phyloP scores from a whole-genome alignment of 2,888 invertebrate genomes.

The Prionchulus punctatus region DNA sequence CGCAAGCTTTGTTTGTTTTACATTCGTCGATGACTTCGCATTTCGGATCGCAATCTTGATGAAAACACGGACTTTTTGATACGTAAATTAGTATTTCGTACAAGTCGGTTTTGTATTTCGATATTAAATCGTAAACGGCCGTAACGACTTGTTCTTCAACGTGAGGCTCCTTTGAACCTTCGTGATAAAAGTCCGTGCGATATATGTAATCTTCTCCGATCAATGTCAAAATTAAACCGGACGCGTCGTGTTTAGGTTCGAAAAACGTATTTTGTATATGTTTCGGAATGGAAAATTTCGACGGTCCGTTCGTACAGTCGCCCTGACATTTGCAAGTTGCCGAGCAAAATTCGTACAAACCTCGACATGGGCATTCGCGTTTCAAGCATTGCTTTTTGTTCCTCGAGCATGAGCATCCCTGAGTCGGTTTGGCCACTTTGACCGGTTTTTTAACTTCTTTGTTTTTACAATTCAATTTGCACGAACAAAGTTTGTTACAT shows the following conservation, averaged over 20 bases:
- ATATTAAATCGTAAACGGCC: conserved; percentile 30
- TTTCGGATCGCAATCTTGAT: conserved; percentile 12
- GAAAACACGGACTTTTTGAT: conserved; percentile 12
- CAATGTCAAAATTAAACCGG: conserved; percentile 23
- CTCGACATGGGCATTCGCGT: conserved; percentile 30
- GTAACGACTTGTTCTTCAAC: conserved; percentile 31
- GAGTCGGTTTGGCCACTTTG: conserved; percentile 23
- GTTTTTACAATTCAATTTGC: conserved; percentile 31
- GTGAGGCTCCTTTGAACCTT: conserved; percentile 29
- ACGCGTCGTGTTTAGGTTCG: conserved; percentile 30
- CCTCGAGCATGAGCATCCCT: conserved; percentile 26
- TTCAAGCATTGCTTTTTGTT: conserved; percentile 31
- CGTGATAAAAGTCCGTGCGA: conserved; percentile 30
- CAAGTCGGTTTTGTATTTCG: conserved; percentile 29
- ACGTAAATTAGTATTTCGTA: conserved; percentile 17
- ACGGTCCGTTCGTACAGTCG: conserved; percentile 30
- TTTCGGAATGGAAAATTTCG: conserved; percentile 30
- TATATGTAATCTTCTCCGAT: conserved; percentile 31
- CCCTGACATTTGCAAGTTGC: conserved; percentile 28
- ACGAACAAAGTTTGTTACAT: conserved; percentile 28
- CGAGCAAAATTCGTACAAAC: conserved; percentile 28
- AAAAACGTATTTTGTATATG: conserved; percentile 31
- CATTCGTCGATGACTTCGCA: conserved; percentile 8
- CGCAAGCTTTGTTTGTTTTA: conserved; percentile 28
- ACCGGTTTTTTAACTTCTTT: conserved; percentile 13